phyloP scores from a whole-genome alignment of 2,888 invertebrate genomes.

The Polyommatus icarus region DNA sequence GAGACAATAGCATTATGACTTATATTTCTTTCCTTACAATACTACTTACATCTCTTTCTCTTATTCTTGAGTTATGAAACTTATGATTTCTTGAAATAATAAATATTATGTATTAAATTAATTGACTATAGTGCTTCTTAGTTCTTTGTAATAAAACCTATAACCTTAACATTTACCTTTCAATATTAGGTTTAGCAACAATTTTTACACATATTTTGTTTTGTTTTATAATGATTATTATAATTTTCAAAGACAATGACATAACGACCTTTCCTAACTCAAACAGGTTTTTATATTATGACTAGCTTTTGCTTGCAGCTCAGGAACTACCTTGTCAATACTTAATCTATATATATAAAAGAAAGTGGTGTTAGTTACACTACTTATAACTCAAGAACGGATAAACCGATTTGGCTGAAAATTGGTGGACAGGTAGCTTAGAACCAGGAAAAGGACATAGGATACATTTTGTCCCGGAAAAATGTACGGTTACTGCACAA shows the following conservation, averaged over 20 bases:
- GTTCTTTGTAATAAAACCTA: neutral
- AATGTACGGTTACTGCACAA: too few species aligned
- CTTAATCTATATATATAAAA: too few species aligned
- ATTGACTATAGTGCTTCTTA: neutral
- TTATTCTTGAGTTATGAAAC: slow-evolving; percentile 39
- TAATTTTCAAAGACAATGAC: slow-evolving; percentile 6
- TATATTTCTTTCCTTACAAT: slow-evolving; percentile 3
- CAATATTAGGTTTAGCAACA: neutral
- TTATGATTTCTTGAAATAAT: slow-evolving; percentile 40
- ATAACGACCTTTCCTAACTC: neutral
- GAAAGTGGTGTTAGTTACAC: too few species aligned
- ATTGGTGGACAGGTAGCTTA: too few species aligned
- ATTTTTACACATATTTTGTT: neutral
- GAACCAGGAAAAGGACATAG: too few species aligned
- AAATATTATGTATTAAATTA: slow-evolving; percentile 36
- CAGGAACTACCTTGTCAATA: neutral
- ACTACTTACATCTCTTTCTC: slow-evolving; percentile 50
- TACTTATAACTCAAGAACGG: too few species aligned
- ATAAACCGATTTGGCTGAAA: too few species aligned
- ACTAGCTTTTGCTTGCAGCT: neutral
- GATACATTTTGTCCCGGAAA: too few species aligned
- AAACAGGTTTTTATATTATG: slow-evolving; percentile 10
- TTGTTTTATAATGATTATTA: neutral
- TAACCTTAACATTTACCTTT: neutral
- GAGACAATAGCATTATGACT: slow-evolving; percentile 50